Evolutionary conservation across 2,113 vertebrate genomes (phyloP).

Genomic region (Myanophis thanlyinensis): DNA sequence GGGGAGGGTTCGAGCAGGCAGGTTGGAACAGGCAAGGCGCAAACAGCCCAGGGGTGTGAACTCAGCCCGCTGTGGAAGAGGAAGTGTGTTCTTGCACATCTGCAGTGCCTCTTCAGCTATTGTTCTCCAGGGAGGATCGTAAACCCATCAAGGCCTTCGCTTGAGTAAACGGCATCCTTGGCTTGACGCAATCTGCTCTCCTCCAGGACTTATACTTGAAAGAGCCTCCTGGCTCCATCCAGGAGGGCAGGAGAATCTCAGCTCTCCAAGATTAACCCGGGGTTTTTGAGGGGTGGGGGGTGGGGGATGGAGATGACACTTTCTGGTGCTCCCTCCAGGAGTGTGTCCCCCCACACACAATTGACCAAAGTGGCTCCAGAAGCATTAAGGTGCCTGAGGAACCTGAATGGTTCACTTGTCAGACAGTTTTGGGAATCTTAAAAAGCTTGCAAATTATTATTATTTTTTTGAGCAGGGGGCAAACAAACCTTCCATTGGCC

Average conservation of each 20-base stretch:
- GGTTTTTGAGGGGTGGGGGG: not conserved
- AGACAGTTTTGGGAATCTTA: not conserved
- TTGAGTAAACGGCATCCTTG: not conserved
- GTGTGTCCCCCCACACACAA: not conserved
- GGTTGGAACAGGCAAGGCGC: not conserved
- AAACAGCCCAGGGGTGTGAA: not conserved
- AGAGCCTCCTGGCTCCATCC: not conserved
- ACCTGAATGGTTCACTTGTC: not conserved
- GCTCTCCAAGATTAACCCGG: not conserved
- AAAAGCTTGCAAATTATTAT: not conserved
- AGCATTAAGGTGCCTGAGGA: not conserved
- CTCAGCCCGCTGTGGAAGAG: not conserved
- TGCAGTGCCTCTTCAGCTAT: not conserved
- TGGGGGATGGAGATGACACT: no score
- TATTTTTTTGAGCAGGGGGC: not conserved
- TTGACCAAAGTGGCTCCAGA: not conserved
- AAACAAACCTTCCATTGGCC: not conserved
- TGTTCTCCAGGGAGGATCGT: not conserved
- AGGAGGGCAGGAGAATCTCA: not conserved
- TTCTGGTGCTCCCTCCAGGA: not conserved
- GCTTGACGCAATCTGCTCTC: not conserved
- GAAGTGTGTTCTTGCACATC: no score
- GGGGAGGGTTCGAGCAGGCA: fast-evolving
- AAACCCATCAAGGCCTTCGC: not conserved
- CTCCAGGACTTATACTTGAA: not conserved